These are phyloP conservation scores for Silurus glanis DNA, from an alignment of 2,113 vertebrate species.

Conservation along the genomic window DNA sequence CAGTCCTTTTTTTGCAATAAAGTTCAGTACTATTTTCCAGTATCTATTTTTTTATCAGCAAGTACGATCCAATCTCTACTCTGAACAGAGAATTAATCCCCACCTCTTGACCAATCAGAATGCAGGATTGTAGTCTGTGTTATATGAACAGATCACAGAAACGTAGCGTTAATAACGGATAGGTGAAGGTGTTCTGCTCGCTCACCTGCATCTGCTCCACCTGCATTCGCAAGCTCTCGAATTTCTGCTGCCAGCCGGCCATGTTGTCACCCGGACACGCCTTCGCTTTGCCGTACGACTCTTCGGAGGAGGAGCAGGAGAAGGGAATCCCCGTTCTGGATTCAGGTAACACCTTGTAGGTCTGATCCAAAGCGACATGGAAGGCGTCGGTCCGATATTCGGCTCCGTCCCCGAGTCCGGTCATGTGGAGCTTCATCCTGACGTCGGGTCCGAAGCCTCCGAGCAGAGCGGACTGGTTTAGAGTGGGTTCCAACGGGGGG, in stretches of 20 bases:
- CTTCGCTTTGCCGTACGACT: conserved; percentile 68
- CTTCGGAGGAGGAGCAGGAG: conserved; percentile 50
- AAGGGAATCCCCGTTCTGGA: conserved; percentile 62
- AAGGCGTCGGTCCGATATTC: conserved; percentile 76
- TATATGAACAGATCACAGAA: not conserved
- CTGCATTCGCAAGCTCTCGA: conserved; percentile 83
- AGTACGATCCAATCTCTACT: no score
- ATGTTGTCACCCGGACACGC: conserved; percentile 69
- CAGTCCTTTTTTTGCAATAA: no score
- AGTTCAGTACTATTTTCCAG: no score
- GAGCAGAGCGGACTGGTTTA: conserved; percentile 84
- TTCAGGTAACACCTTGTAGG: conserved; percentile 82
- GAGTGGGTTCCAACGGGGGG: conserved; percentile 82
- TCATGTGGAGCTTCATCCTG: conserved; percentile 76
- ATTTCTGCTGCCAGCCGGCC: conserved; percentile 83
- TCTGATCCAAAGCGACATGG: conserved; percentile 65
- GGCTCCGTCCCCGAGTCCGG: conserved; percentile 58
- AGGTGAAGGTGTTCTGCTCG: not conserved
- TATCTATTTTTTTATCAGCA: no score
- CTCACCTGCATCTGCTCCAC: conserved; percentile 94
- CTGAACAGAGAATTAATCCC: not conserved
- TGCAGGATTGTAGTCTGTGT: not conserved
- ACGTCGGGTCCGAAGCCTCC: conserved; percentile 80
- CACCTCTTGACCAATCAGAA: not conserved
- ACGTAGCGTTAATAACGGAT: not conserved